Base-by-base conservation (phyloP, 2,113 vertebrate genomes). In the Puntigrus tetrazona region DNA sequence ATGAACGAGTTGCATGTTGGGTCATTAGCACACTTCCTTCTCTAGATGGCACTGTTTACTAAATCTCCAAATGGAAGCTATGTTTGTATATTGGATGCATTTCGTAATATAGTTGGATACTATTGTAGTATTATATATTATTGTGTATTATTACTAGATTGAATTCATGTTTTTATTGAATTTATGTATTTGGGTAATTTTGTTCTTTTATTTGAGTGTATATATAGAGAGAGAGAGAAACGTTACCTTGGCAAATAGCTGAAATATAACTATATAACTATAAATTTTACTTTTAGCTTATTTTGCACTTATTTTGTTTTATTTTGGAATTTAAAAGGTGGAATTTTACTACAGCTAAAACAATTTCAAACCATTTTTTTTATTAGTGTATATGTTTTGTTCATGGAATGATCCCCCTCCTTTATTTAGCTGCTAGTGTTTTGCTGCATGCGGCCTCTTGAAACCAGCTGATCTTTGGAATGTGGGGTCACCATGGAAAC, bases 391-490 rank as follows among this genome's bases (percentile, higher is more conserved):
- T n/a, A n/a, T n/a, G n/a, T n/a, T n/a, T 36, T 9, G 8, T 63
- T 8, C n/a, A 41, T 65, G 16, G 14, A 79, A 61, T 27, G 1
- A 79, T 29, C 55, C 55, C 20, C n/a, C 7, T 13, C 36, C 52
- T 50, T 55, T 57, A 5, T 82, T 82, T 70, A 34, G 45, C 29
- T 25, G 18, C 0, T 36, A 27, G 41, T 52, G 59, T 80, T 47
- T 52, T 61, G 22, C 36, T 80, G 41, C 84, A 69, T 84, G 63
- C 55, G 38, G 83, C 61, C 78, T 82, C 70, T 61, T 78, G 75
- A 76, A 73, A 82, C 78, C 88, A 89, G 86, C 88, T 91, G 88
- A 91, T 88, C 34, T 83, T 52, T 50, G 88, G 87, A 89, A 91
- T 88, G 83, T 47, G n/a, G 83, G 55, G 4, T 87, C 75, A 14